Percentiles rank a stretch among this genome's conserved stretches.
phyloP scores from a whole-genome alignment of 1,140 invertebrate genomes.

The Drosophila albomicans region DNA sequence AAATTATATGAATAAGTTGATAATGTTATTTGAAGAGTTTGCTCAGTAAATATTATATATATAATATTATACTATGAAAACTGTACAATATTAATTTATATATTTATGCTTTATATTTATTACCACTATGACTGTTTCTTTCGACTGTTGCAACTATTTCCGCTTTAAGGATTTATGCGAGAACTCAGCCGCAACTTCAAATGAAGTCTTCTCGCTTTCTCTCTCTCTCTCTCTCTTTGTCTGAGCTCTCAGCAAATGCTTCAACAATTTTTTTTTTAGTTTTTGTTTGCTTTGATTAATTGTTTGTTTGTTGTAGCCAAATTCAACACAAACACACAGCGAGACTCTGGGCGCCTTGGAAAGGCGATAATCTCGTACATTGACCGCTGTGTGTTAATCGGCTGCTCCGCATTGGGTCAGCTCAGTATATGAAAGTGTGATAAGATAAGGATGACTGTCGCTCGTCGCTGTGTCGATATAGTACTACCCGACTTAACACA shows the following conservation, averaged over 20 bases:
- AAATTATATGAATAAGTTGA: no score
- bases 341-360: background rate
- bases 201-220: background rate
- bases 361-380: conserved; percentile 33
- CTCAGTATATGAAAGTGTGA: conserved; percentile 2
- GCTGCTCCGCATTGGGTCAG: conserved; percentile 8
- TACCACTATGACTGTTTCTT: conserved; percentile 12
- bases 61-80: background rate
- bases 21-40: no score
- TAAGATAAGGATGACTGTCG: conserved; percentile 34
- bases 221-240: background rate
- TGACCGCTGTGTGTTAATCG: conserved; percentile 39
- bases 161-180: conserved; percentile 14
- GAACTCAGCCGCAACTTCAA: background rate
- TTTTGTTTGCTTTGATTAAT: conserved; percentile 32
- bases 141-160: conserved; percentile 21
- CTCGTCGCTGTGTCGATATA: no score
- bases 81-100: background rate
- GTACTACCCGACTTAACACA: no score
- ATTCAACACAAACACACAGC: background rate
- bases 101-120: background rate
- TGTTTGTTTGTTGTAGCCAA: conserved; percentile 13
- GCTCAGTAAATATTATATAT: no score
- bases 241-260: conserved; percentile 3
- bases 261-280: background rate